Percentiles rank a stretch among this genome's conserved stretches.
These are phyloP conservation scores for Prosopocoilus inquinatus DNA, from an alignment of 2,888 invertebrate genomes.

Conservation along the genomic window DNA sequence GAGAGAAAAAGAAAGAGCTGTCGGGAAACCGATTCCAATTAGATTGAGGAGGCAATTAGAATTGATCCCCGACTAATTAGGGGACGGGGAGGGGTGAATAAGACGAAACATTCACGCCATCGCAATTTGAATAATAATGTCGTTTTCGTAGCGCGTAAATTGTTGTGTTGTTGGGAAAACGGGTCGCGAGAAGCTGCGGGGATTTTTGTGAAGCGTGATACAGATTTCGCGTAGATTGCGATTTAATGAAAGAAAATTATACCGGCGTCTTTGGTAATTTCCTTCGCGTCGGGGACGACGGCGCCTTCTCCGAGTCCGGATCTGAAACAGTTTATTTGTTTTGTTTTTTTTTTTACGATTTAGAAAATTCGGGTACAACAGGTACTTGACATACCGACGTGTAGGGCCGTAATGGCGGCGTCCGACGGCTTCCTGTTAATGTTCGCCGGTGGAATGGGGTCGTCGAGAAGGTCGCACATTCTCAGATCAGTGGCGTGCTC, in stretches of 20 bases:
- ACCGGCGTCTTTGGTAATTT: conserved; percentile 97
- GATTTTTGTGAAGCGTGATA: too few species aligned
- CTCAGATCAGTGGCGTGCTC: conserved; percentile 76
- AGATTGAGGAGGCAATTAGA: not conserved
- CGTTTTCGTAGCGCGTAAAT: too few species aligned
- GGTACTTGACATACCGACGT: conserved; percentile 56
- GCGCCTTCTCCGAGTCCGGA: conserved; percentile 79
- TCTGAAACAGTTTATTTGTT: conserved; percentile 60
- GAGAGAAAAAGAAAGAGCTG: too few species aligned
- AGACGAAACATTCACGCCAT: too few species aligned
- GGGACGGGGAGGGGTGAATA: not conserved
- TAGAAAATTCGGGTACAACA: not conserved
- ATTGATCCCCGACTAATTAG: not conserved
- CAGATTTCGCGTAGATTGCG: not conserved
- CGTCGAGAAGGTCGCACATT: conserved; percentile 69
- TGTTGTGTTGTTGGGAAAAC: too few species aligned
- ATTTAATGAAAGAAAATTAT: conserved; percentile 58
- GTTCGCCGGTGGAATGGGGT: conserved; percentile 56
- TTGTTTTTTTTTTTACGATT: too few species aligned
- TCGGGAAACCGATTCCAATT: not conserved
- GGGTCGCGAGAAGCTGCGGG: too few species aligned
- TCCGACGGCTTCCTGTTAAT: conserved; percentile 49
- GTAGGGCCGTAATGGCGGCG: conserved; percentile 53
- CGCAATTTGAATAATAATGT: too few species aligned
- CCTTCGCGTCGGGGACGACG: conserved; percentile 86